Base-by-base conservation (phyloP, 2,113 vertebrate genomes). In the Silurus meridionalis region DNA sequence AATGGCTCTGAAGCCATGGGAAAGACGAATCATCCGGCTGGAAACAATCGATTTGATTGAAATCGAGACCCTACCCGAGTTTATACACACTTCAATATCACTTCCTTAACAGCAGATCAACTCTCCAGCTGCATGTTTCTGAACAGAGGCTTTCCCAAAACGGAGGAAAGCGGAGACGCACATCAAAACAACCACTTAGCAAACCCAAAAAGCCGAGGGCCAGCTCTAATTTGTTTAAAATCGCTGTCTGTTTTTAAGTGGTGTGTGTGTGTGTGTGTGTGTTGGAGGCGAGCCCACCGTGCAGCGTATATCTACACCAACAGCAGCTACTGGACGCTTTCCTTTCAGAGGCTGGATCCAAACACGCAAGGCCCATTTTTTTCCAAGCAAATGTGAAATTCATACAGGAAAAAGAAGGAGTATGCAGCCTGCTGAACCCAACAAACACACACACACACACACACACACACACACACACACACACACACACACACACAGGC, bases 331-430 rank as follows among this genome's bases (percentile, higher is more conserved):
- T 89, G 88, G 88, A 88, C 91, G 91, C 89, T 93, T 94, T 94
- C 88, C 92, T 89, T 90, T 88, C 88, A 86, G 91, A 90, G 93
- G 91, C 90, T 91, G 85, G 94, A 94, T 92, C 93, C 92, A 95
- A 94, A 94, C 93, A 95, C 92, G 92, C 93, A 94, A 93, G 92
- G 94, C 93, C 92, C 92, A 92, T 91, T 92, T 85, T 84, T 94
- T 94, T 94, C 93, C 93, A 92, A 93, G 93, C 93, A 94, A 94
- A 95, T 95, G 92, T 95, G 93, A 94, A 95, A 94, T 93, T 91
- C 92, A 94, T 94, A 94, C 93, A 93, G 92, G 93, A 92, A 93
- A 93, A 92, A 91, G 90, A 90, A 90, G 25, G 94, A 95, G 91
- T 92, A 93, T 93, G 91, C 90, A 90, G 92, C 55, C 77, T 80